phyloP scores from a whole-genome alignment of 2,797 vertebrate species.

The Salarias fasciatus region DNA sequence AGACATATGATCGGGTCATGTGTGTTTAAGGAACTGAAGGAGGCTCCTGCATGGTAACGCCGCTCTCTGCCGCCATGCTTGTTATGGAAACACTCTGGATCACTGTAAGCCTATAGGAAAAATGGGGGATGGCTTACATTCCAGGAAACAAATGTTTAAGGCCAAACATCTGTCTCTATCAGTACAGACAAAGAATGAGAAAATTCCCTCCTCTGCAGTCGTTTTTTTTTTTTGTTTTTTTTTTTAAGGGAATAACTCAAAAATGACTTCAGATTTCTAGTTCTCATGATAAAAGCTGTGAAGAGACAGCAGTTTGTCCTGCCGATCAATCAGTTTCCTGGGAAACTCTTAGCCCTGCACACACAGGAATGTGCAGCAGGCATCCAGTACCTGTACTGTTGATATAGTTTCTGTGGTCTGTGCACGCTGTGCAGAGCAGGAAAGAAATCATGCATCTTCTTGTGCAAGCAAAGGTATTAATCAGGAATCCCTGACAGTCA shows the following conservation, averaged over 20 bases:
- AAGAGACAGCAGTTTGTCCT: neutral
- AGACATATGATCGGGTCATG: slow-evolving; percentile 8
- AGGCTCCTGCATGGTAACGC: slow-evolving; percentile 40
- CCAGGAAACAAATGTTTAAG: slow-evolving; percentile 11
- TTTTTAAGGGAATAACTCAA: no score
- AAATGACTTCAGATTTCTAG: no score
- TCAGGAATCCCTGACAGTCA: slow-evolving; percentile 20
- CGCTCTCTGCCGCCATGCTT: slow-evolving; percentile 45
- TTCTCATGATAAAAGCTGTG: neutral
- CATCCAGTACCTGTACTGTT: slow-evolving; percentile 17
- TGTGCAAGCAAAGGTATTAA: slow-evolving; percentile 19
- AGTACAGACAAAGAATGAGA: no score
- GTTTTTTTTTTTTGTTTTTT: no score
- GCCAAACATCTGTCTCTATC: no score
- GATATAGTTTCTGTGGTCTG: slow-evolving; percentile 23
- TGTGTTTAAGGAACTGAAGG: slow-evolving; percentile 36
- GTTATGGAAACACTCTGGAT: slow-evolving; percentile 55
- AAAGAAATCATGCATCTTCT: neutral
- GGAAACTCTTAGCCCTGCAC: slow-evolving; percentile 33
- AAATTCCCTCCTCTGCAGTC: no score
- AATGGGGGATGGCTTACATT: slow-evolving; percentile 13
- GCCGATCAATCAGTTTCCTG: slow-evolving; percentile 13
- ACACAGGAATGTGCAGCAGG: slow-evolving; percentile 41
- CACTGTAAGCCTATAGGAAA: neutral
- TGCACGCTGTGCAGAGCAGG: slow-evolving; percentile 6